Conservation (phyloP, 1,140 invertebrate species). For the Lamellibrachia luymesi region DNA sequence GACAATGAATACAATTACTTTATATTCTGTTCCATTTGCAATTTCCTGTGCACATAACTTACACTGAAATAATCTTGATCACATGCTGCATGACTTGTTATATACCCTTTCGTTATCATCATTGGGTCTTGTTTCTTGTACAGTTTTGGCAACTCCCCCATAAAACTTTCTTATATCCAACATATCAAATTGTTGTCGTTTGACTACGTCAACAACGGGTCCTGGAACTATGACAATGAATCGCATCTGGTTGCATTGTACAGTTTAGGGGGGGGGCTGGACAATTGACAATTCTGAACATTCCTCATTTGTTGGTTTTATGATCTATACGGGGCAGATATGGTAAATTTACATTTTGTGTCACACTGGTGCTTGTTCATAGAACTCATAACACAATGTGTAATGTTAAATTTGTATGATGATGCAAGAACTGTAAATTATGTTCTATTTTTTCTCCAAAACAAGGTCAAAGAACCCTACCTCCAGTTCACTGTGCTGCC, state of each 20-base stretch:
- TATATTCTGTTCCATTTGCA: too few relatives aligned
- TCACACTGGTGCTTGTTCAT: too few relatives aligned
- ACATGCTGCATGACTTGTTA: not conserved
- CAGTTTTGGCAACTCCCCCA: not conserved
- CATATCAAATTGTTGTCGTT: not conserved
- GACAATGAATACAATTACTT: too few relatives aligned
- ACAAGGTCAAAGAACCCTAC: not conserved
- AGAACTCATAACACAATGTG: too few relatives aligned
- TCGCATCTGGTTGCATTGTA: too few relatives aligned
- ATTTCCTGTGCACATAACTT: not conserved
- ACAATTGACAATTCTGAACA: too few relatives aligned
- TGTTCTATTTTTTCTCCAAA: not conserved
- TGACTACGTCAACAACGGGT: not conserved
- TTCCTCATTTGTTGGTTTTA: too few relatives aligned
- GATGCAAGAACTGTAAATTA: not conserved
- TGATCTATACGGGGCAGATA: too few relatives aligned
- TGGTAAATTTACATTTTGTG: too few relatives aligned
- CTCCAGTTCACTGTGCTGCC: not conserved
- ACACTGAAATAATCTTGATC: not conserved
- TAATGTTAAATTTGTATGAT: not conserved
- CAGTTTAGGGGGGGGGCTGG: too few relatives aligned
- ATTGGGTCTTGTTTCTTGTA: not conserved
- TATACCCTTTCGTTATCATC: not conserved
- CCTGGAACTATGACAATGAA: not conserved
- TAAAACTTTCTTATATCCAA: not conserved